Base-by-base conservation (phyloP, 2,888 invertebrate genomes). In the Azorinus chamasolen region DNA sequence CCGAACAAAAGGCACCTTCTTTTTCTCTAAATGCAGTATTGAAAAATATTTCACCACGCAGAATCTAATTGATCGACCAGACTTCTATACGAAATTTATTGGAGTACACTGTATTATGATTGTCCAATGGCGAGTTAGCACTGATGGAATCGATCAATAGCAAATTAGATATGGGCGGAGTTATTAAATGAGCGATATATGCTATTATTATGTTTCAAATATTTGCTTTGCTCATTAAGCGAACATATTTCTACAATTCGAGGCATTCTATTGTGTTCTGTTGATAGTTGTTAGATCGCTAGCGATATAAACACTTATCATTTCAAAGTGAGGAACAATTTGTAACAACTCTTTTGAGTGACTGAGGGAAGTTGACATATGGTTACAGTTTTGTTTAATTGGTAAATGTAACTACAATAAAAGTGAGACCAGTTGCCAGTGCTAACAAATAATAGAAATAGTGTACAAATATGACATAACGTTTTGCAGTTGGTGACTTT, bases 131-230 rank as follows among this genome's bases (percentile, higher is more conserved):
- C 25, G n/a, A 24, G n/a, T 6, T 39, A 25, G 58, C 22, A 25
- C 27, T 32, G 59, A 51, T 59, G 27, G 43, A 20, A 41, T 37
- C 69, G 66, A 78, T 73, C 78, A 69, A 72, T 72, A 69, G 39
- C 53, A 72, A 72, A 72, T 78, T 72, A 78, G 63, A 46, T 27
- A 45, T 37, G 50, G 78, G 78, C 78, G 78, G 63, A 20, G 78
- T 53, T 51, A n/a, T 2, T 10, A 8, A 46, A 57, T 53, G 48
- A 59, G 53, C 66, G 57, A 65, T 25, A 63, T 54, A 25, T 18
- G 64, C 41, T 43, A 71, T 73, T 55, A 73, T 72, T 68, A 51
- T 46, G 59, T 55, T 59, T 45, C 69, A 73, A 78, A 76, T 73
- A 78, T 72, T 73, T 72, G 63, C 24, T 55, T 58, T 39, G 20